These are phyloP conservation scores for Spodoptera exigua DNA, from an alignment of 2,888 invertebrate species.

Conservation along the genomic window DNA sequence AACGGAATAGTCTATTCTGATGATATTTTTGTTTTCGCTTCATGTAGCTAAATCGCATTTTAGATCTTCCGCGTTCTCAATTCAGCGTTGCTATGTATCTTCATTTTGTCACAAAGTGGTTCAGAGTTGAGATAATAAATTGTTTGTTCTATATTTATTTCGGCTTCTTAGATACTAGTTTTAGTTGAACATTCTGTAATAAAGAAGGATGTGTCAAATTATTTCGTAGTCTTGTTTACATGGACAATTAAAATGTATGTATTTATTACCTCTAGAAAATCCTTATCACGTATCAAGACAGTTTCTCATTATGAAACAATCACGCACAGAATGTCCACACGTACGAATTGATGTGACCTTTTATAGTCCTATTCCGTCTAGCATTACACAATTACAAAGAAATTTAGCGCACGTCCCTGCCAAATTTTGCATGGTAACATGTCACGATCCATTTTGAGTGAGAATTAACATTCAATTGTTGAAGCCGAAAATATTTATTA, in stretches of 20 bases:
- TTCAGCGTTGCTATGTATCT: slow-evolving; percentile 14
- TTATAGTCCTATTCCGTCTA: slow-evolving; percentile 64
- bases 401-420: slow-evolving; percentile 66
- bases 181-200: background rate
- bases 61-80: slow-evolving; percentile 26
- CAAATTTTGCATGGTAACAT: slow-evolving; percentile 59
- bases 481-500: slow-evolving; percentile 62
- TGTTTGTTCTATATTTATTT: slow-evolving; percentile 10
- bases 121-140: slow-evolving; percentile 23
- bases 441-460: slow-evolving; percentile 46
- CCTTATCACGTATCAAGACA: slow-evolving; percentile 53
- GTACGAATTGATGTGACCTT: slow-evolving; percentile 62
- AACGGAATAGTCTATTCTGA: slow-evolving; percentile 6
- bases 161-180: slow-evolving; percentile 1
- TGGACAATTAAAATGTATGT: too few relatives aligned
- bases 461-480: slow-evolving; percentile 69
- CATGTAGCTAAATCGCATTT: slow-evolving; percentile 7
- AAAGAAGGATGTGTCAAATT: too few relatives aligned
- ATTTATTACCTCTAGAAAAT: too few relatives aligned
- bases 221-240: too few relatives aligned
- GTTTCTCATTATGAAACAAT: slow-evolving; percentile 63
- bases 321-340: slow-evolving; percentile 55
- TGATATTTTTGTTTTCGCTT: slow-evolving; percentile 3
- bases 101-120: slow-evolving; percentile 22
- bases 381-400: slow-evolving; percentile 55